A percentile compares a stretch with the other conserved stretches of the same genome.
These are phyloP conservation scores for Ctenopoma kingsleyae DNA, from an alignment of 2,797 vertebrate genomes.

Conservation along the genomic window DNA sequence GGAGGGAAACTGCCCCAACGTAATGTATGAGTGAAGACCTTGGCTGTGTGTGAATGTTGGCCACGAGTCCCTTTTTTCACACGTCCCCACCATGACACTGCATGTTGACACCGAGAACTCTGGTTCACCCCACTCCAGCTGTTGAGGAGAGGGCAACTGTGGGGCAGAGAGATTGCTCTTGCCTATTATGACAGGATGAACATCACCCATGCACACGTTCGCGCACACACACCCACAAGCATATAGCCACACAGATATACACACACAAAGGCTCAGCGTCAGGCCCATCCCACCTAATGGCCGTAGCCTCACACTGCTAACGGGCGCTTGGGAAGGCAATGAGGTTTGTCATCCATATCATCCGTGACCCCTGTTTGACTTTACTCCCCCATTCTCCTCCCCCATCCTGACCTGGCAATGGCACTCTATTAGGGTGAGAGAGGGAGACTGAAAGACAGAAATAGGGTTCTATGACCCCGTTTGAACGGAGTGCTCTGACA, in stretches of 20 bases:
- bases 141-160: conserved; percentile 78
- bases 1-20: conserved; percentile 48
- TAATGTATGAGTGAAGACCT: neutral
- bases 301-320: conserved; percentile 76
- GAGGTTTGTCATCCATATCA: conserved; percentile 84
- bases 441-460: conserved; percentile 60
- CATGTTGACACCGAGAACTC: conserved; percentile 68
- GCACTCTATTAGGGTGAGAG: conserved; percentile 80
- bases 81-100: conserved; percentile 80
- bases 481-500: conserved; percentile 78
- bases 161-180: conserved; percentile 77
- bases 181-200: conserved; percentile 73
- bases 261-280: conserved; percentile 68
- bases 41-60: neutral
- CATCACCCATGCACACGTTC: conserved; percentile 39
- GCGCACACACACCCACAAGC: conserved; percentile 23
- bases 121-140: conserved; percentile 82
- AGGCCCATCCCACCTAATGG: conserved; percentile 78
- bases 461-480: conserved; percentile 67
- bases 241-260: conserved; percentile 53
- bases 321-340: conserved; percentile 81
- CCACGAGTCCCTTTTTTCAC: conserved; percentile 62
- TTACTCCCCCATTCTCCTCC: conserved; percentile 71
- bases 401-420: conserved; percentile 85
- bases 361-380: conserved; percentile 87